Percentiles rank a stretch among this genome's conserved stretches.
These are phyloP conservation scores for Falco punctatus DNA, from an alignment of 2,113 vertebrate genomes.

Conservation along the genomic window DNA sequence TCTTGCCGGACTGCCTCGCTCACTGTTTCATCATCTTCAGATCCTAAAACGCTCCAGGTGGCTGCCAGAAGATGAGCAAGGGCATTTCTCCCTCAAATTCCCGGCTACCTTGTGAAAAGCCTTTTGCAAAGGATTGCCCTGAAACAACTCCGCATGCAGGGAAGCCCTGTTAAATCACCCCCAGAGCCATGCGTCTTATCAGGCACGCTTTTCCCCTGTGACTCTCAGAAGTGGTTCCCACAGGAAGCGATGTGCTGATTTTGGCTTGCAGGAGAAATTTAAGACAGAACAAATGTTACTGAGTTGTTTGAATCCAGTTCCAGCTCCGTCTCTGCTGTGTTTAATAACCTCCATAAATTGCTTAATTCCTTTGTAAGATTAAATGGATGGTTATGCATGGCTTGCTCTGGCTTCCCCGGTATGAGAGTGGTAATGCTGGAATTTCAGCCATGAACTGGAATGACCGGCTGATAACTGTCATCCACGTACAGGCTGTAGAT, in stretches of 20 bases:
- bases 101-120: fast-evolving
- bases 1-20: not conserved
- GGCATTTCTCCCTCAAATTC: not conserved
- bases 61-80: not conserved
- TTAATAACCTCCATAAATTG: not conserved
- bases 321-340: not conserved
- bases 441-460: not conserved
- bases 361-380: not conserved
- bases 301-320: not conserved
- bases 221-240: not conserved
- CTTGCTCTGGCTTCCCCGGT: not conserved
- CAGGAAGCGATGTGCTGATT: not conserved
- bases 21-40: not conserved
- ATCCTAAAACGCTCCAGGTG: not conserved
- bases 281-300: not conserved
- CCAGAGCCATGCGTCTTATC: not conserved
- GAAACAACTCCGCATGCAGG: not conserved
- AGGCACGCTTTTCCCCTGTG: not conserved
- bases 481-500: not conserved
- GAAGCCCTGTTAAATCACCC: not conserved
- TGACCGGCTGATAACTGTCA: not conserved
- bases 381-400: not conserved
- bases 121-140: not conserved
- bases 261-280: not conserved
- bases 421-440: not conserved